Conservation (phyloP, 2,888 invertebrate species). For the Sinelater perroti region DNA sequence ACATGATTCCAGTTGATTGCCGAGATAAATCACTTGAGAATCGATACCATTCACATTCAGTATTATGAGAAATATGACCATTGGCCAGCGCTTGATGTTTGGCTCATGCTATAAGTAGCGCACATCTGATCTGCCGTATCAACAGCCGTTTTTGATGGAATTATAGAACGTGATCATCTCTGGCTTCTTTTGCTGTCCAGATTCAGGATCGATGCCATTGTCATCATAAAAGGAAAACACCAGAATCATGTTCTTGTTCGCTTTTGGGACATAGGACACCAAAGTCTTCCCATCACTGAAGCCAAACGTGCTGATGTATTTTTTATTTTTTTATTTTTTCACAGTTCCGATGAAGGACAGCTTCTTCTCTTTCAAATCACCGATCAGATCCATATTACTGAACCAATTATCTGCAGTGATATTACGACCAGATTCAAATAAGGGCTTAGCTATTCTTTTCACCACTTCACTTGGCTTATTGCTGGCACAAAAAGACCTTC, state of each 20-base stretch:
- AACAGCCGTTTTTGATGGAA: too few relatives aligned
- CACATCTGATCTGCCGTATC: too few relatives aligned
- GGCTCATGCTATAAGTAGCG: too few relatives aligned
- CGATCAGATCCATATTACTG: conserved; percentile 35
- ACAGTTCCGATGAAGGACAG: conserved; percentile 28
- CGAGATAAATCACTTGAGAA: too few relatives aligned
- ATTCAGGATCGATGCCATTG: too few relatives aligned
- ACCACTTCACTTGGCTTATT: conserved; percentile 38
- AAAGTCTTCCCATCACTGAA: neutral
- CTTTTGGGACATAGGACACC: conserved; percentile 16
- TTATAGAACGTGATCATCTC: too few relatives aligned
- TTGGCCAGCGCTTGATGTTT: too few relatives aligned
- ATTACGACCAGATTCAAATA: conserved; percentile 40
- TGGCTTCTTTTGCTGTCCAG: too few relatives aligned
- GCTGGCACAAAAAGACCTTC: conserved; percentile 35
- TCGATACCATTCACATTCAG: too few relatives aligned
- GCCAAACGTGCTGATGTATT: conserved; percentile 4
- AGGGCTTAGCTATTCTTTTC: conserved; percentile 36
- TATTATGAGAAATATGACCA: too few relatives aligned
- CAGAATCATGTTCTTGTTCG: conserved; percentile 5
- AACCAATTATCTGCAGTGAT: conserved; percentile 40
- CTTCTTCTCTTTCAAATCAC: conserved; percentile 17
- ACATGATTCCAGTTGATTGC: too few relatives aligned
- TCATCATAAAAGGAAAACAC: conserved; percentile 18
- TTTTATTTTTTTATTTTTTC: conserved; percentile 10